A percentile compares a stretch with the other conserved stretches of the same genome.
Conservation (phyloP, 2,113 vertebrate species). For the Xenotilapia caudafasciata region DNA sequence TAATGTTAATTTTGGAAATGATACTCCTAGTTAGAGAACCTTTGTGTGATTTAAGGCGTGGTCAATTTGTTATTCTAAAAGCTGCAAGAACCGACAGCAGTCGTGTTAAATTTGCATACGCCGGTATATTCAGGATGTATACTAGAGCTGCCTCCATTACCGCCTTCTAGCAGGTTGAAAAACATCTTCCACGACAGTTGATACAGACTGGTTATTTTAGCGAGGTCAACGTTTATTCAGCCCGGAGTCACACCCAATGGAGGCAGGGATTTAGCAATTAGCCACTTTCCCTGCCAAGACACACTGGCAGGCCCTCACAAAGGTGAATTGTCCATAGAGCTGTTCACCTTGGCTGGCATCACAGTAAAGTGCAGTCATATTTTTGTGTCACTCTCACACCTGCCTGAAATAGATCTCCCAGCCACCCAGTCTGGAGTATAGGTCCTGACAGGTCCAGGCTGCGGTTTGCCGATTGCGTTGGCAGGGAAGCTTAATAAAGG, state of each 20-base stretch:
- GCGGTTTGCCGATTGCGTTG: conserved; percentile 17
- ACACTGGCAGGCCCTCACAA: conserved; percentile 3
- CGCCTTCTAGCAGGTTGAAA: not conserved
- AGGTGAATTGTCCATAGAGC: conserved; percentile 2
- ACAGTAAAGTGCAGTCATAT: not conserved
- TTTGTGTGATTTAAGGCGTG: not conserved
- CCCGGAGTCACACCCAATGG: not conserved
- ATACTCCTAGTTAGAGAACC: not conserved
- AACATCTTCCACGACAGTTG: not conserved
- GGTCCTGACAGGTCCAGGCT: conserved; percentile 36
- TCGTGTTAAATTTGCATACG: not conserved
- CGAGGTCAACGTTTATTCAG: conserved; percentile 3
- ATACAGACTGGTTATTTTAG: not conserved
- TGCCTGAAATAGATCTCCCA: conserved; percentile 40
- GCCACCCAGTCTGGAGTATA: conserved; percentile 3
- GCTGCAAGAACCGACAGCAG: not conserved
- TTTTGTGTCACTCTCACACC: conserved; percentile 40
- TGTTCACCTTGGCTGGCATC: not conserved
- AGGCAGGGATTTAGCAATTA: not conserved
- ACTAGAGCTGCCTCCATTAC: not conserved
- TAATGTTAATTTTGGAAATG: not conserved
- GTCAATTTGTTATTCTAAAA: not conserved
- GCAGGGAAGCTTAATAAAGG: conserved; percentile 42
- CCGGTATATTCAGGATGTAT: not conserved
- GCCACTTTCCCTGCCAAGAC: not conserved